Conservation (phyloP, 2,113 vertebrate genomes). For the Osmerus eperlanus region DNA sequence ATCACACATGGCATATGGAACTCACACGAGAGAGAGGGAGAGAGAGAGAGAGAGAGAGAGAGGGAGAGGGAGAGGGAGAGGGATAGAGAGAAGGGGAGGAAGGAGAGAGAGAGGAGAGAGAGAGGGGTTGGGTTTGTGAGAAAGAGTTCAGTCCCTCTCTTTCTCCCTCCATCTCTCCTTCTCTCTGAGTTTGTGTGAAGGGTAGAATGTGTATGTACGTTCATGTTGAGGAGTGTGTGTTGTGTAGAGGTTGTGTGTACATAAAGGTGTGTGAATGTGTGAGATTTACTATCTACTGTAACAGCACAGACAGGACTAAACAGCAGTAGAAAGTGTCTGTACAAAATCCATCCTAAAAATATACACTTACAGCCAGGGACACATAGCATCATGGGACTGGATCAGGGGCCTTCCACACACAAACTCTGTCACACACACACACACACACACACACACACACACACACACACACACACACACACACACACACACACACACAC, state of each 20-base stretch:
- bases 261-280: slow-evolving; percentile 1
- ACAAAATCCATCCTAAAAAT: slow-evolving; percentile 72
- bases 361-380: slow-evolving; percentile 57
- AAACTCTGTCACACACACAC: slow-evolving; percentile 25
- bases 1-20: too few relatives aligned
- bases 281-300: slow-evolving; percentile 24
- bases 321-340: slow-evolving; percentile 60
- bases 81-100: too few relatives aligned
- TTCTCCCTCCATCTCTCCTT: too few relatives aligned
- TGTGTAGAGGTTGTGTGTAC: too few relatives aligned
- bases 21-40: neutral
- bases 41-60: slow-evolving; percentile 39
- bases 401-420: slow-evolving; percentile 6
- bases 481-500: neutral
- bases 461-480: neutral
- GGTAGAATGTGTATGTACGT: neutral
- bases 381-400: slow-evolving; percentile 29
- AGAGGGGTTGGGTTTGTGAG: too few relatives aligned
- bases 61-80: slow-evolving; percentile 1
- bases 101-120: too few relatives aligned
- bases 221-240: neutral
- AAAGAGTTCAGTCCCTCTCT: too few relatives aligned
- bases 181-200: neutral
- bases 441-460: slow-evolving; percentile 27
- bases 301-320: slow-evolving; percentile 39